Evolutionary conservation across 2,113 vertebrate species (phyloP).

Genomic region (Leucopsar rothschildi): DNA sequence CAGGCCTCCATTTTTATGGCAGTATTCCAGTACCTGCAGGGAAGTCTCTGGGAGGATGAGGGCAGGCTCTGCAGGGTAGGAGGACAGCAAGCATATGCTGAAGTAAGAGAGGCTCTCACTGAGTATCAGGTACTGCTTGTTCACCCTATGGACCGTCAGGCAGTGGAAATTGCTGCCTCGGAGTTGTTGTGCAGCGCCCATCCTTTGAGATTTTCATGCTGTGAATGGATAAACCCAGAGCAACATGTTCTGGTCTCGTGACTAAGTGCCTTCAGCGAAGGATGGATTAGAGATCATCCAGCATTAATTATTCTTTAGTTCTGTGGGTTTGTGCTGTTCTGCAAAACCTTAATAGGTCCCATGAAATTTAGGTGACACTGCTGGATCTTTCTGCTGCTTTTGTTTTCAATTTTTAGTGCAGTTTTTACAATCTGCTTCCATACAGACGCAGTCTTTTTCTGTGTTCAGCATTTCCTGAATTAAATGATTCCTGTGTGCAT

Average conservation of each 20-base stretch:
- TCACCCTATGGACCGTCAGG: not conserved
- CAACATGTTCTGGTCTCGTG: not conserved
- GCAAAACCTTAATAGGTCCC: not conserved
- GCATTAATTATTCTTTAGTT: not conserved
- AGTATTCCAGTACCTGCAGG: not conserved
- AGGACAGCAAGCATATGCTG: not conserved
- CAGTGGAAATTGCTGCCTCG: not conserved
- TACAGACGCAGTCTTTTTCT: not conserved
- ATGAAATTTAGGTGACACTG: not conserved
- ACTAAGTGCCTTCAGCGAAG: not conserved
- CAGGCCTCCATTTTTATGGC: not conserved
- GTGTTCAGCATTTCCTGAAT: not conserved
- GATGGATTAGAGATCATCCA: not conserved
- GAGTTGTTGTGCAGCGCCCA: not conserved
- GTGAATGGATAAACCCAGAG: not conserved
- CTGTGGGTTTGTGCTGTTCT: not conserved
- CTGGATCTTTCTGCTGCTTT: not conserved
- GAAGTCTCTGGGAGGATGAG: not conserved
- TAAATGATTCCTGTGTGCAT: not conserved
- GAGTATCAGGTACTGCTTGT: not conserved
- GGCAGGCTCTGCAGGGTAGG: not conserved
- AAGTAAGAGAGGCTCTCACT: not conserved
- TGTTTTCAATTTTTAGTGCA: not conserved
- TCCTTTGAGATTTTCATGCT: not conserved
- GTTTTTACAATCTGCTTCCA: not conserved